phyloP scores from a whole-genome alignment of 2,888 invertebrate species.

The Eristalis intricaria region DNA sequence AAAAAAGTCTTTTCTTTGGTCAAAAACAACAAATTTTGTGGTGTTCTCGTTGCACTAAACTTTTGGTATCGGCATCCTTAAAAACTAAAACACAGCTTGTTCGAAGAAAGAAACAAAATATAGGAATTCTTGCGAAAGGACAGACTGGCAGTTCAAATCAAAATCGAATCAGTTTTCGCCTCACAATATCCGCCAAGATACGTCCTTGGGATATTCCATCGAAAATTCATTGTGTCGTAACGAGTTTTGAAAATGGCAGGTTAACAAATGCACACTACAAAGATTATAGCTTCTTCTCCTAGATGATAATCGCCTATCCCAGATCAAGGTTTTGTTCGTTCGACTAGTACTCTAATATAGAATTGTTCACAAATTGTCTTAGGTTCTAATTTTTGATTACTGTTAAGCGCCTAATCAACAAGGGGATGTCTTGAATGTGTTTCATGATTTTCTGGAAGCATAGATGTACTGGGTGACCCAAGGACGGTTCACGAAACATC shows the following conservation, averaged over 20 bases:
- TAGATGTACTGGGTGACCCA: not conserved
- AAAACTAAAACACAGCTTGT: not conserved
- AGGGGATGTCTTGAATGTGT: not conserved
- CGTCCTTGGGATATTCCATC: not conserved
- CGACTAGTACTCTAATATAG: not conserved
- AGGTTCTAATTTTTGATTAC: not conserved
- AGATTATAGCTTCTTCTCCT: not conserved
- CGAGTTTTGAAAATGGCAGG: constrained; percentile 52
- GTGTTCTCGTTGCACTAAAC: not conserved
- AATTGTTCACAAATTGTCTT: not conserved
- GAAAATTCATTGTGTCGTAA: constrained; percentile 42
- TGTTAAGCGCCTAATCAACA: constrained; percentile 1
- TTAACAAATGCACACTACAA: constrained; percentile 1
- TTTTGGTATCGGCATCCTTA: constrained; percentile 22
- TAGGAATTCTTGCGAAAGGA: not conserved
- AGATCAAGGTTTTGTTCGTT: not conserved
- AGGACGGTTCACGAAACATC: too few species aligned
- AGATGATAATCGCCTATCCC: not conserved
- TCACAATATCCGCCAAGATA: not conserved
- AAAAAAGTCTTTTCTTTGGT: constrained; percentile 26
- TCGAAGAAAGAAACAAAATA: not conserved
- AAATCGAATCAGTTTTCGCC: not conserved
- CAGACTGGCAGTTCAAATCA: constrained; percentile 11
- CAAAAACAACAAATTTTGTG: not conserved
- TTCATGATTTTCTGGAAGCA: constrained; percentile 40